phyloP scores from a whole-genome alignment of 2,113 vertebrate genomes.

The Chloebia gouldiae region DNA sequence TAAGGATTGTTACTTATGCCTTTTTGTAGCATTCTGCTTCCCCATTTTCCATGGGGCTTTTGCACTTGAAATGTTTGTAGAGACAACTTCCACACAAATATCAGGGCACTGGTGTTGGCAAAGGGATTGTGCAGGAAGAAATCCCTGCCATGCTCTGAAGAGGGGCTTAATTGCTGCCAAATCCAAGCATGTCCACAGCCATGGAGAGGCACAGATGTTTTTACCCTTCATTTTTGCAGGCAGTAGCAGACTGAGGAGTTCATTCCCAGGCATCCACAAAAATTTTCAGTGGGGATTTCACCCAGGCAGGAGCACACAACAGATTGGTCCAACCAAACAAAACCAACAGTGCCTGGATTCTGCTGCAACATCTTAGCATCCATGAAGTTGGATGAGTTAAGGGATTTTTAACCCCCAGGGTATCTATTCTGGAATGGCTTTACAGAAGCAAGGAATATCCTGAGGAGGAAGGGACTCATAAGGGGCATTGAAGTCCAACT shows the following conservation, averaged over 20 bases:
- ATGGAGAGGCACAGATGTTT: neutral
- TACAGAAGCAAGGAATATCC: neutral
- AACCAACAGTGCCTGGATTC: neutral
- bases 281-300: neutral
- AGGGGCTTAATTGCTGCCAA: rapidly evolving
- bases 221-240: neutral
- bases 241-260: neutral
- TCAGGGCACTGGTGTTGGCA: neutral
- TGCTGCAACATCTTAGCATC: neutral
- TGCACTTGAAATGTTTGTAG: neutral
- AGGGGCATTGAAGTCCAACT: neutral
- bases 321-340: neutral
- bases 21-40: neutral
- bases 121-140: neutral
- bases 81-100: neutral
- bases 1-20: neutral
- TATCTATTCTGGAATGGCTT: neutral
- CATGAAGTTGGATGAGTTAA: neutral
- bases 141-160: neutral
- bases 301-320: neutral
- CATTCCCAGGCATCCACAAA: neutral
- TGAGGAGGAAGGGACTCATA: neutral
- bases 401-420: neutral
- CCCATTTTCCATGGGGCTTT: neutral
- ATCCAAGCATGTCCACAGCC: neutral